Evolutionary conservation across 2,113 vertebrate genomes (phyloP).

Genomic region (Eulemur macaco): DNA sequence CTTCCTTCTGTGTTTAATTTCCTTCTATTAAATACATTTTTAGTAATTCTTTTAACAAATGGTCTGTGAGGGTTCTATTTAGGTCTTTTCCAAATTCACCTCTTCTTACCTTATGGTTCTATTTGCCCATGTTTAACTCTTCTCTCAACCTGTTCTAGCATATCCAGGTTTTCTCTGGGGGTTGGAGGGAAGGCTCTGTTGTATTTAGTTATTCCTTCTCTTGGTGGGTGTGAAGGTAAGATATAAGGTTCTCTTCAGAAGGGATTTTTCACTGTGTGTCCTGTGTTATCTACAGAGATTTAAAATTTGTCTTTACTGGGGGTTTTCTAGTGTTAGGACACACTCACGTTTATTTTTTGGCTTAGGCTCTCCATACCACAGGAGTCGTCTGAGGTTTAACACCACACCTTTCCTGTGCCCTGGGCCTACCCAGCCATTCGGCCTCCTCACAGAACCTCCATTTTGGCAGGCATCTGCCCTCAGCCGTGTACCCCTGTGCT

Average conservation of each 20-base stretch:
- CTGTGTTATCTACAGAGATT: background rate
- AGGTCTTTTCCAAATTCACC: background rate
- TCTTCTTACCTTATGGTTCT: background rate
- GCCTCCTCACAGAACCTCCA: background rate
- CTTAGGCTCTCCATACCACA: background rate
- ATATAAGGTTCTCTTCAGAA: background rate
- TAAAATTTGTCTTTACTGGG: background rate
- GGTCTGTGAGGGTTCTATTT: background rate
- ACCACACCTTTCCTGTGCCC: background rate
- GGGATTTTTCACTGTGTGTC: background rate
- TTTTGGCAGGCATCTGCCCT: background rate
- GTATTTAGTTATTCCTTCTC: background rate
- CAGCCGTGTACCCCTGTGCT: no score
- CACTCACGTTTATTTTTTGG: background rate
- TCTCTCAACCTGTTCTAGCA: background rate
- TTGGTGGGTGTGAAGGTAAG: background rate
- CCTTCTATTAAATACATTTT: background rate
- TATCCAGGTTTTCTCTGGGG: background rate
- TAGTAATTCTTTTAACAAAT: background rate
- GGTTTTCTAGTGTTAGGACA: background rate
- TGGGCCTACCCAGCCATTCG: background rate
- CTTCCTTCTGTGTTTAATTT: constrained; percentile 34
- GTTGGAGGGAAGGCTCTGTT: background rate
- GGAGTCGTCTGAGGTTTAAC: background rate
- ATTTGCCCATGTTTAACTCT: background rate